These are phyloP conservation scores for Neolamprologus toae DNA, from an alignment of 2,113 vertebrate genomes.

Conservation along the genomic window DNA sequence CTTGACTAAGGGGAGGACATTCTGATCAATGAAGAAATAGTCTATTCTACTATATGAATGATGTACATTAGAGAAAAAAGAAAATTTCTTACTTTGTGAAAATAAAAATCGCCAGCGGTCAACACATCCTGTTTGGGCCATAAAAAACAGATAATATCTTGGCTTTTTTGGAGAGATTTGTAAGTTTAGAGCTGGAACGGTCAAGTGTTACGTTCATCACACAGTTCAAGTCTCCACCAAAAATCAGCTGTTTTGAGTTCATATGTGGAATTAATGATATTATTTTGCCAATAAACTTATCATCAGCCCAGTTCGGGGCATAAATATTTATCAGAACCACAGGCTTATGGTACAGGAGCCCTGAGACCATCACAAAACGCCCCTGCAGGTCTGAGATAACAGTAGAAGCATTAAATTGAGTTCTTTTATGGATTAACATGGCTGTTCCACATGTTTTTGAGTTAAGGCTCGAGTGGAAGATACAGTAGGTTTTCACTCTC, in stretches of 20 bases:
- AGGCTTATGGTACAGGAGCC: neutral
- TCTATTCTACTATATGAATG: neutral
- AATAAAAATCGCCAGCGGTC: accelerated
- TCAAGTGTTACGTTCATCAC: neutral
- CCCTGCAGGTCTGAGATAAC: neutral
- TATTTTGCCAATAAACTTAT: neutral
- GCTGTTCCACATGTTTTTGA: neutral
- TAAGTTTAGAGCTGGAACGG: neutral
- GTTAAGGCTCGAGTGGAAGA: neutral
- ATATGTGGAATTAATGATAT: neutral
- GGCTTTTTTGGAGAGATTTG: neutral
- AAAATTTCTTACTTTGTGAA: accelerated
- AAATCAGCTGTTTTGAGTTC: too few species aligned
- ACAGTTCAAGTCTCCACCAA: too few species aligned
- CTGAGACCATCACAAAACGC: neutral
- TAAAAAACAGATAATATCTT: neutral
- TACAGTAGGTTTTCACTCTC: neutral
- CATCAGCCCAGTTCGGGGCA: neutral
- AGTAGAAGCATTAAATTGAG: neutral
- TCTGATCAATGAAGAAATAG: neutral
- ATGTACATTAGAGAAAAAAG: neutral
- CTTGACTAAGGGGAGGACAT: neutral
- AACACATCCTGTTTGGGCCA: accelerated
- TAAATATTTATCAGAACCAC: neutral
- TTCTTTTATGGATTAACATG: neutral